Evolutionary conservation across 2,797 vertebrate genomes (phyloP).

Genomic region (Lagocephalus sceleratus): DNA sequence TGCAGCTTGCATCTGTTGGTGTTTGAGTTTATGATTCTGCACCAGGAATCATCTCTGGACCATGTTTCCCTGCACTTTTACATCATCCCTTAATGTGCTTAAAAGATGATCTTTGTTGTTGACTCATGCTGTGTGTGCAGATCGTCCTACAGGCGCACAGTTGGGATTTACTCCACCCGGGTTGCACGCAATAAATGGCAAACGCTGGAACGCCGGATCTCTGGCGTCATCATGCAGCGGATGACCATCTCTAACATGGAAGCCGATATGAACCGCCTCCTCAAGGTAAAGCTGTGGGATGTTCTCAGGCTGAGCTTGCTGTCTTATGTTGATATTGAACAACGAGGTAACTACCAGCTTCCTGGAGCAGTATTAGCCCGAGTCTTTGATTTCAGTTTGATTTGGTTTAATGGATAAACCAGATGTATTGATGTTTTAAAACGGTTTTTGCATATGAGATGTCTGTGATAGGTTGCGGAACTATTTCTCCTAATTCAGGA

Average conservation of each 20-base stretch:
- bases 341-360: too few species aligned
- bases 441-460: too few species aligned
- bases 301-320: too few species aligned
- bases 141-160: conserved; percentile 80
- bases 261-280: conserved; percentile 93
- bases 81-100: not conserved
- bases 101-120: not conserved
- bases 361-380: too few species aligned
- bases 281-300: conserved; percentile 78
- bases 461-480: too few species aligned
- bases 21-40: not conserved
- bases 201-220: conserved; percentile 88
- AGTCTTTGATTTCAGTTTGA: too few species aligned
- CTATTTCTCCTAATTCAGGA: too few species aligned
- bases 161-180: conserved; percentile 83
- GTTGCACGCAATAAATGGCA: conserved; percentile 92
- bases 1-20: not conserved
- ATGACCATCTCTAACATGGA: conserved; percentile 99
- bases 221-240: conserved; percentile 94
- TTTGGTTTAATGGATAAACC: too few species aligned
- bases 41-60: not conserved
- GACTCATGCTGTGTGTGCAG: conserved; percentile 58
- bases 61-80: not conserved
- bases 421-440: too few species aligned
- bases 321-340: too few species aligned